Percentiles rank a stretch among this genome's conserved stretches.
Conservation (phyloP, 2,113 vertebrate species). For the Sinocyclocheilus maitianheensis region DNA sequence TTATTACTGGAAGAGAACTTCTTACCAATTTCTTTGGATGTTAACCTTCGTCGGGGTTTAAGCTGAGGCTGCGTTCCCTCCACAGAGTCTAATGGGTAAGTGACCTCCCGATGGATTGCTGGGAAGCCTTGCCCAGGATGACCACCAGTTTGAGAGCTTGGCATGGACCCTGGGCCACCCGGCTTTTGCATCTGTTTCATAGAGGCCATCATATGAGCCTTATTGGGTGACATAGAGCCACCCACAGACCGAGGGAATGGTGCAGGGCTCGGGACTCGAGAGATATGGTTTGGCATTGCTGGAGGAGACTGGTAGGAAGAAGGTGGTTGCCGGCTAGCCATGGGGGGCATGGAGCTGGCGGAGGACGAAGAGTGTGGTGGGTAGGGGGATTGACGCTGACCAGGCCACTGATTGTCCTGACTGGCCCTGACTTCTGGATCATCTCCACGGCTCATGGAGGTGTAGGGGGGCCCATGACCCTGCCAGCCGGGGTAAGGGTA, state of each 20-base stretch:
- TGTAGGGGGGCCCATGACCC: conserved; percentile 83
- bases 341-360: conserved; percentile 81
- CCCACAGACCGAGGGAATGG: conserved; percentile 94
- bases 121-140: conserved; percentile 80
- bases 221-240: conserved; percentile 92
- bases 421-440: conserved; percentile 91
- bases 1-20: neutral
- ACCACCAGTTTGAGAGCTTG: conserved; percentile 83
- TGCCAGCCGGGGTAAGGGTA: conserved; percentile 90
- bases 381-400: conserved; percentile 83
- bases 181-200: conserved; percentile 91
- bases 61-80: conserved; percentile 90
- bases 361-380: conserved; percentile 80
- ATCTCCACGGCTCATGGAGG: conserved; percentile 86
- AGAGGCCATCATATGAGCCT: conserved; percentile 87
- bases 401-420: conserved; percentile 84
- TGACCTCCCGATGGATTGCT: conserved; percentile 85
- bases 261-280: conserved; percentile 90
- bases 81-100: conserved; percentile 90
- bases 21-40: conserved; percentile 95
- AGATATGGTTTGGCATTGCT: conserved; percentile 87
- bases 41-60: conserved; percentile 92
- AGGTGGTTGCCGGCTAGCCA: conserved; percentile 86
- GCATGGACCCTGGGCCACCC: conserved; percentile 79
- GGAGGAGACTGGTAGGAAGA: conserved; percentile 87